A percentile compares a stretch with the other conserved stretches of the same genome.
phyloP scores from a whole-genome alignment of 2,113 vertebrate genomes.

The Mungos mungo region DNA sequence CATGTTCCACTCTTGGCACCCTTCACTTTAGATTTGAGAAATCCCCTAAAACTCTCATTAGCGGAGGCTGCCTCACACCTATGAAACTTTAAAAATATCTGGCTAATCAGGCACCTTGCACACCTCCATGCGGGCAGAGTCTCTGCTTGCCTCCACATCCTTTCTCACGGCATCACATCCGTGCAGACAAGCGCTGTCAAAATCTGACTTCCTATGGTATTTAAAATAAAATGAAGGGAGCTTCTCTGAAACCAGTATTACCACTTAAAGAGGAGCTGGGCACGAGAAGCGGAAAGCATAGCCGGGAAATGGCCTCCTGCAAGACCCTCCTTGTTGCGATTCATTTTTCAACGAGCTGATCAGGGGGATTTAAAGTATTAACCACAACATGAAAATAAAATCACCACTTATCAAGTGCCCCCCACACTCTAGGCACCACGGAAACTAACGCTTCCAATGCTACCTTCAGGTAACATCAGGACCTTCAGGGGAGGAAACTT shows the following conservation, averaged over 20 bases:
- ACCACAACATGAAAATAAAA: neutral
- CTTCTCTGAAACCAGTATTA: slow-evolving; percentile 52
- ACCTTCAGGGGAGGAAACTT: neutral
- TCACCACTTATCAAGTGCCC: neutral
- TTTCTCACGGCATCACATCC: slow-evolving; percentile 57
- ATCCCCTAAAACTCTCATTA: slow-evolving; percentile 89
- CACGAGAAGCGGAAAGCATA: neutral
- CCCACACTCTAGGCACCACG: rapidly evolving
- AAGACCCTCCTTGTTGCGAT: neutral
- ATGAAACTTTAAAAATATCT: slow-evolving; percentile 86
- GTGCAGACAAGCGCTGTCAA: slow-evolving; percentile 73
- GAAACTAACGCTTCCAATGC: neutral
- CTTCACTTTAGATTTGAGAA: slow-evolving; percentile 88
- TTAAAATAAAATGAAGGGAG: slow-evolving; percentile 64
- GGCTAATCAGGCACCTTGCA: slow-evolving; percentile 83
- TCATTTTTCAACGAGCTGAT: neutral
- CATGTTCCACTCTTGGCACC: slow-evolving; percentile 87
- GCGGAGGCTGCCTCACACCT: slow-evolving; percentile 82
- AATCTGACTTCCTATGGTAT: slow-evolving; percentile 70
- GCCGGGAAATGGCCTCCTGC: neutral
- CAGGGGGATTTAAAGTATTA: slow-evolving; percentile 6
- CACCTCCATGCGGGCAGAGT: slow-evolving; percentile 54
- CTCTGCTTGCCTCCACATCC: slow-evolving; percentile 55
- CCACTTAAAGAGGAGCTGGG: slow-evolving; percentile 38
- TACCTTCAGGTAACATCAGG: too few relatives aligned